Evolutionary conservation across 2,888 invertebrate species (phyloP).

Genomic region (Cryptophagus acutangulus): DNA sequence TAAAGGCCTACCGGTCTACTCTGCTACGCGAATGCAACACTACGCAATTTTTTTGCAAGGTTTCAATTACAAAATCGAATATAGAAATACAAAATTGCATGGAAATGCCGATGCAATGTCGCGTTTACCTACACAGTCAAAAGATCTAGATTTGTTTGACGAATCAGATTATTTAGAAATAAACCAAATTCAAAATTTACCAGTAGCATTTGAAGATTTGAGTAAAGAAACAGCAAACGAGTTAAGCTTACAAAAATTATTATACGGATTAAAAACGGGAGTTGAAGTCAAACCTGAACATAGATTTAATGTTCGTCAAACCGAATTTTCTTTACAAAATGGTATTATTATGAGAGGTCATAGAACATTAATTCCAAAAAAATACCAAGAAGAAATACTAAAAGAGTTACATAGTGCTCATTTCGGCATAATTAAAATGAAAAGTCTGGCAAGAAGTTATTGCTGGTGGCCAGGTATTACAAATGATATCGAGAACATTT

Average conservation of each 20-base stretch:
- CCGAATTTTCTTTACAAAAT: neutral
- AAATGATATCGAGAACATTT: constrained; percentile 25
- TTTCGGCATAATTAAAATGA: constrained; percentile 20
- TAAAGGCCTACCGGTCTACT: constrained; percentile 1
- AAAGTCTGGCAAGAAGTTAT: constrained; percentile 19
- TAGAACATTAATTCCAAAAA: neutral
- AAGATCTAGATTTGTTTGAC: neutral
- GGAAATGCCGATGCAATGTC: constrained; percentile 4
- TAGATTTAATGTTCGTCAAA: neutral
- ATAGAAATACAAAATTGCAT: neutral
- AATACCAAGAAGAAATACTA: neutral
- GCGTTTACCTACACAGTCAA: neutral
- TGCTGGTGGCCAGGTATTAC: constrained; percentile 30
- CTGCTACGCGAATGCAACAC: constrained; percentile 8
- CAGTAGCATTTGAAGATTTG: neutral
- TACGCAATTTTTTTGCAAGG: constrained; percentile 13
- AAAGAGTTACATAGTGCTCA: neutral
- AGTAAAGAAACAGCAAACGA: neutral
- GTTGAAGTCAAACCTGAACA: neutral
- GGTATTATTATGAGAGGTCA: neutral
- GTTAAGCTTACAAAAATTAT: neutral
- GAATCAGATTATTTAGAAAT: constrained; percentile 1
- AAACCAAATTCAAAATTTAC: neutral
- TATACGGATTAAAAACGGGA: neutral
- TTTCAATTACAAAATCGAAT: constrained; percentile 6